These are phyloP conservation scores for Oscheius sp. DNA, from an alignment of 2,888 invertebrate genomes.

Conservation along the genomic window DNA sequence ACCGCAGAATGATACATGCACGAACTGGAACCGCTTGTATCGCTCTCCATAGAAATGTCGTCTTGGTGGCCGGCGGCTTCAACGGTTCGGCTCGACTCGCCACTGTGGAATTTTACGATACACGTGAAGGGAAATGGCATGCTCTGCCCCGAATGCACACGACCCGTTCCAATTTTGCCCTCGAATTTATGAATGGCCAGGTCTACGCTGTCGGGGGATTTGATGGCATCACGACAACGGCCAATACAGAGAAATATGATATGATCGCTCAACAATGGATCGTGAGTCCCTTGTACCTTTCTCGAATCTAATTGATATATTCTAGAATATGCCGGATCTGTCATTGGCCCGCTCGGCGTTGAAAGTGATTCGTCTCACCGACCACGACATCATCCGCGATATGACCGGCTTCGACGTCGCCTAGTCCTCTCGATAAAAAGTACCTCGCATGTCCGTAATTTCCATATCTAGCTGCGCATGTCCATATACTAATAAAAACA, in stretches of 20 bases:
- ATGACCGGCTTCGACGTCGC: slow-evolving; percentile 43
- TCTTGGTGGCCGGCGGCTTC: slow-evolving; percentile 47
- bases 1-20: slow-evolving; percentile 40
- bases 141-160: slow-evolving; percentile 43
- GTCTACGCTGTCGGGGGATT: slow-evolving; percentile 55
- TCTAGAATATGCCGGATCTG: slow-evolving; percentile 40
- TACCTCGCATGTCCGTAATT: slow-evolving; percentile 8
- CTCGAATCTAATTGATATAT: no score
- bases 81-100: slow-evolving; percentile 46
- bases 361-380: slow-evolving; percentile 39
- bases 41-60: slow-evolving; percentile 37
- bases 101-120: slow-evolving; percentile 50
- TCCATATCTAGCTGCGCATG: neutral
- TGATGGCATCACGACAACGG: slow-evolving; percentile 40
- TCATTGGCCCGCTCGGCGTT: slow-evolving; percentile 46
- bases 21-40: slow-evolving; percentile 48
- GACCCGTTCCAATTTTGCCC: slow-evolving; percentile 35
- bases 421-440: neutral
- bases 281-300: neutral
- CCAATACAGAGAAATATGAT: slow-evolving; percentile 14
- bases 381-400: slow-evolving; percentile 44
- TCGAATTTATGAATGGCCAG: slow-evolving; percentile 15
- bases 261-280: slow-evolving; percentile 30
- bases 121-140: slow-evolving; percentile 53
- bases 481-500: neutral